Conservation (phyloP, 2,888 invertebrate species). For the Sarcophaga subvicina region DNA sequence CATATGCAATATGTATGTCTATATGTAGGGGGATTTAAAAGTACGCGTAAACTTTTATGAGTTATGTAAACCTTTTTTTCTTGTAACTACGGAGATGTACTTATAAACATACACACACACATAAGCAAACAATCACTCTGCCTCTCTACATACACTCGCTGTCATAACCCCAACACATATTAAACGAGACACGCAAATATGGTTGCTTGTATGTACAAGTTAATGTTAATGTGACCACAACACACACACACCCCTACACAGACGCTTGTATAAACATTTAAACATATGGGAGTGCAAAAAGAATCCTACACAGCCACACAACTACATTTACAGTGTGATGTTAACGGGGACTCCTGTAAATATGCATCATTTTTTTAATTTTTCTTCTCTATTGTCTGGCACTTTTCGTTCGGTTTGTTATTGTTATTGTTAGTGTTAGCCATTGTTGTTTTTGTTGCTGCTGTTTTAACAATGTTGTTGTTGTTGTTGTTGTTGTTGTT, state of each 20-base stretch:
- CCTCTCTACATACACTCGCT: not conserved
- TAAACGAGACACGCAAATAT: not conserved
- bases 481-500: slow-evolving; percentile 4
- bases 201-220: not conserved
- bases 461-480: not conserved
- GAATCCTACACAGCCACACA: not conserved
- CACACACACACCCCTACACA: not conserved
- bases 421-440: not conserved
- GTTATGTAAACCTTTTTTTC: not conserved
- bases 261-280: slow-evolving; percentile 12
- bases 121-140: not conserved
- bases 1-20: not conserved
- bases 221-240: slow-evolving; percentile 12
- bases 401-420: not conserved
- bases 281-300: not conserved
- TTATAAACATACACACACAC: not conserved
- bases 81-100: not conserved
- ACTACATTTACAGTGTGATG: not conserved
- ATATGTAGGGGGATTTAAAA: not conserved
- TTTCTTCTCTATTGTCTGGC: slow-evolving; percentile 7
- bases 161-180: not conserved
- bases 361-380: not conserved
- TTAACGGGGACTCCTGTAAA: not conserved
- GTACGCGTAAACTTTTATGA: not conserved
- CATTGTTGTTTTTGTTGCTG: not conserved